Conservation (phyloP, 2,113 vertebrate genomes). For the Corydoras sp. region DNA sequence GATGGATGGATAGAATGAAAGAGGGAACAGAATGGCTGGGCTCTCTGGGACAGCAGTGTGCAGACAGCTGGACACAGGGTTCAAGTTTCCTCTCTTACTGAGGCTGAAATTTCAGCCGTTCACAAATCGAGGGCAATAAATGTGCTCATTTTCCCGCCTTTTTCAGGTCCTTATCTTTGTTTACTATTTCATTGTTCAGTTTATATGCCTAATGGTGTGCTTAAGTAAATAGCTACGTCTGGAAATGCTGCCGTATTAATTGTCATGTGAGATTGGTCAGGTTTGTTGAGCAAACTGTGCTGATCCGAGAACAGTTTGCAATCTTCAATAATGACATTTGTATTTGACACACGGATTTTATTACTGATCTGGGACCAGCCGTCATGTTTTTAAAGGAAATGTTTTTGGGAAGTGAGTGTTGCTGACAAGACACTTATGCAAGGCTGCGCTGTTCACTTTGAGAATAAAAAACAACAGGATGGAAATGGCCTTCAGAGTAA, state of each 20-base stretch:
- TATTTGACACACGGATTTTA: slow-evolving; percentile 23
- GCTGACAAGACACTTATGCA: slow-evolving; percentile 62
- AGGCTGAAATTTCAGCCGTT: slow-evolving; percentile 72
- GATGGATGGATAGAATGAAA: slow-evolving; percentile 19
- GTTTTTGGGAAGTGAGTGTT: slow-evolving; percentile 66
- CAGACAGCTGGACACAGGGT: slow-evolving; percentile 67
- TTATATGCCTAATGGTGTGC: slow-evolving; percentile 49
- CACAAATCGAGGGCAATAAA: slow-evolving; percentile 66
- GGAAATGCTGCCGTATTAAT: slow-evolving; percentile 32
- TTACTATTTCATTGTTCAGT: slow-evolving; percentile 22
- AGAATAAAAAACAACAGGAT: slow-evolving; percentile 58
- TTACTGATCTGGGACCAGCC: slow-evolving; percentile 49
- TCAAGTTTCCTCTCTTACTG: slow-evolving; percentile 62
- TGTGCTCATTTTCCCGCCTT: slow-evolving; percentile 56
- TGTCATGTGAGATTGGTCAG: slow-evolving; percentile 46
- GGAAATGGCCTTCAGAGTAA: slow-evolving; percentile 45
- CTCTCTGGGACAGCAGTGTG: slow-evolving; percentile 54
- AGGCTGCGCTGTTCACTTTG: slow-evolving; percentile 49
- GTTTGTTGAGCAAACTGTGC: slow-evolving; percentile 43
- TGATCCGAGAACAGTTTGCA: too few relatives aligned
- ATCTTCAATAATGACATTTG: too few relatives aligned
- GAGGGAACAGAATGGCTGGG: slow-evolving; percentile 43
- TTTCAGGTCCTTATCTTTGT: slow-evolving; percentile 48
- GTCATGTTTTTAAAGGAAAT: slow-evolving; percentile 44
- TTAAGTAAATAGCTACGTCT: slow-evolving; percentile 51